Evolutionary conservation across 2,113 vertebrate species (phyloP), one percentile per base, ranked within the genome.

Genomic region (Myotis brandtii): DNA sequence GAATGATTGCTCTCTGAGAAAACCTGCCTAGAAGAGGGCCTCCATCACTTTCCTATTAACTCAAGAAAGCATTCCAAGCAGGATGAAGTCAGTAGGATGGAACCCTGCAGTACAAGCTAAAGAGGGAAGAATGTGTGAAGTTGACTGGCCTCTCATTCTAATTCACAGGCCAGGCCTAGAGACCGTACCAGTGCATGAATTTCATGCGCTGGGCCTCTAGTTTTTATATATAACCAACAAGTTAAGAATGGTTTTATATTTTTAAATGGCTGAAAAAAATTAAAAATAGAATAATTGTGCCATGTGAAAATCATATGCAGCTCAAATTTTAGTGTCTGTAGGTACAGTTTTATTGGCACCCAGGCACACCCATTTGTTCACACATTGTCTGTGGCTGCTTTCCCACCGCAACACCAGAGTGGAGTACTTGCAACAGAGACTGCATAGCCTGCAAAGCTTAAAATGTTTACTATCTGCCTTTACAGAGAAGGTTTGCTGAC

Each of bases 1-100:
- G 83, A 86, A 67, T 80, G 52, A 80, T 66, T 93, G 25, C 86
- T 93, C 40, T 77, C 86, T 37, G 81, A 94, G 93, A 94, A 94
- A 85, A 59, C 82, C 69, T 95, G 73, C 62, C 89, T 86, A 9
- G 72, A 93, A 86, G 69, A 52, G 62, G 30, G 43, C 37, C 43
- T 89, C 83, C 76, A n/a, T 93, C 73, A 32, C 75, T 89, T 59
- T 88, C 40, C 46, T 91, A 62, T 76, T 72, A 94, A 87, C 73
- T 89, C 2, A 1, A 91, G 77, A 94, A 81, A 88, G 93, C 16
- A 17, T 59, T 50, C 18, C 9, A 54, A 83, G 25, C 66, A 64
- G 40, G 75, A 23, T 9, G 30, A 21, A 70, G 75, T 62, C 30
- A 46, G 73, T 43, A 3, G 73, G 34, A 70, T 84, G 50, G 52